Evolutionary conservation across 1,140 invertebrate genomes (phyloP).

Genomic region (Megathymus violae): DNA sequence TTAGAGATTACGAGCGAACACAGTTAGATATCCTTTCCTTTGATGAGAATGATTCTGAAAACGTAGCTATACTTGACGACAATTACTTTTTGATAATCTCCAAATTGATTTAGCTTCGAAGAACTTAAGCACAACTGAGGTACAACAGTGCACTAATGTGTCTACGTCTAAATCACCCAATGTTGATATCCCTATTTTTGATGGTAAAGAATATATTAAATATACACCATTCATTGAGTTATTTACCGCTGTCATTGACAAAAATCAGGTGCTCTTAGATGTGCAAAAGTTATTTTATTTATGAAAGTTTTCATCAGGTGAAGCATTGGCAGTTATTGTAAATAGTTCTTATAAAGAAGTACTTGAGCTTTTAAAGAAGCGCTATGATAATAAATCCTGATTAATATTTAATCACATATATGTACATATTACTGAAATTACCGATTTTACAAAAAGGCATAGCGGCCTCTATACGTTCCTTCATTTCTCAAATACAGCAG

Average conservation of each 20-base stretch:
- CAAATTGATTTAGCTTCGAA: conserved; percentile 12
- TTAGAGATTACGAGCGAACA: no score
- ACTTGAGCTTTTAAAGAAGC: conserved; percentile 1
- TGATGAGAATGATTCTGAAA: conserved; percentile 29
- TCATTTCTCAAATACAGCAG: conserved; percentile 40
- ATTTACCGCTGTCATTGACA: conserved; percentile 11
- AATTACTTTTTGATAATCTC: conserved; percentile 22
- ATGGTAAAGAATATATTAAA: conserved; percentile 1
- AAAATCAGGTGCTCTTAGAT: conserved; percentile 3
- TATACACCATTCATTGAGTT: conserved; percentile 7
- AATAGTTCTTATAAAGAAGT: not conserved
- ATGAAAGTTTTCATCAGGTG: conserved; percentile 1
- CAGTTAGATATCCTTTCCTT: not conserved
- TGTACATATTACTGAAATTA: no score
- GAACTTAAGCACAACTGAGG: not conserved
- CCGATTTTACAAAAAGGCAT: no score
- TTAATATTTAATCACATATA: no score
- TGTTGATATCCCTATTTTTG: not conserved
- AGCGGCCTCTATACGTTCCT: conserved; percentile 34
- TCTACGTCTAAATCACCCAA: conserved; percentile 1
- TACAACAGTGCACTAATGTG: no score
- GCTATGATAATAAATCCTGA: not conserved
- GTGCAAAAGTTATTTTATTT: conserved; percentile 22
- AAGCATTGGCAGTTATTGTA: conserved; percentile 1
- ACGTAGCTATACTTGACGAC: conserved; percentile 19